Evolutionary conservation across 2,113 vertebrate genomes (phyloP).

Genomic region (Limanda limanda): DNA sequence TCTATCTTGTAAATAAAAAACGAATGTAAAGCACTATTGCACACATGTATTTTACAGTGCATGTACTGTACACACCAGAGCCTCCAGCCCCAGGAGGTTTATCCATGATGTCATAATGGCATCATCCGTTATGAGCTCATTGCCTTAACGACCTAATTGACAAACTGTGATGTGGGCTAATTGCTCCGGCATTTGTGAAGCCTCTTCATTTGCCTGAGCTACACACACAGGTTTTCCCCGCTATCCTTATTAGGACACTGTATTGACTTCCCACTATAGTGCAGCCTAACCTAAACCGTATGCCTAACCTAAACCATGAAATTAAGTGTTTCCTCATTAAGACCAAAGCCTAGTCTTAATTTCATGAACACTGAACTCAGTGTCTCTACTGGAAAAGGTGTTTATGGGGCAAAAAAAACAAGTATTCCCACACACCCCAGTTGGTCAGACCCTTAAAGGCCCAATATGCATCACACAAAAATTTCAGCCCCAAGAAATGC

Average conservation of each 20-base stretch:
- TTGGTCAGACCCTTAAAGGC: background rate
- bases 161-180: conserved; percentile 24
- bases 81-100: background rate
- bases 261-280: background rate
- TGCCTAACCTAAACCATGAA: too few relatives aligned
- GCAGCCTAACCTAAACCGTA: background rate
- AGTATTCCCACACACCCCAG: background rate
- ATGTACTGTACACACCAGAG: background rate
- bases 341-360: too few relatives aligned
- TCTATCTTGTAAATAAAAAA: background rate
- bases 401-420: background rate
- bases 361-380: background rate
- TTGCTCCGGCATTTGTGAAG: conserved; percentile 25
- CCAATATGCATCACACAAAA: background rate
- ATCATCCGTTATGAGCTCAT: conserved; percentile 47
- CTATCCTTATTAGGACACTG: too few relatives aligned
- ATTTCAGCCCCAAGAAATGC: background rate
- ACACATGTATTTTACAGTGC: too few relatives aligned
- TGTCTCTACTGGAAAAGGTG: background rate
- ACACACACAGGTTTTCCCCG: background rate
- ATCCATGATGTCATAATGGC: conserved; percentile 42
- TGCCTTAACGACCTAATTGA: conserved; percentile 28
- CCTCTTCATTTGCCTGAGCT: conserved; percentile 30
- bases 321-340: too few relatives aligned
- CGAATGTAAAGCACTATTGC: too few relatives aligned